A percentile compares a stretch with the other conserved stretches of the same genome.
Evolutionary conservation across 2,113 vertebrate species (phyloP).

Genomic region (Burhinus bistriatus): DNA sequence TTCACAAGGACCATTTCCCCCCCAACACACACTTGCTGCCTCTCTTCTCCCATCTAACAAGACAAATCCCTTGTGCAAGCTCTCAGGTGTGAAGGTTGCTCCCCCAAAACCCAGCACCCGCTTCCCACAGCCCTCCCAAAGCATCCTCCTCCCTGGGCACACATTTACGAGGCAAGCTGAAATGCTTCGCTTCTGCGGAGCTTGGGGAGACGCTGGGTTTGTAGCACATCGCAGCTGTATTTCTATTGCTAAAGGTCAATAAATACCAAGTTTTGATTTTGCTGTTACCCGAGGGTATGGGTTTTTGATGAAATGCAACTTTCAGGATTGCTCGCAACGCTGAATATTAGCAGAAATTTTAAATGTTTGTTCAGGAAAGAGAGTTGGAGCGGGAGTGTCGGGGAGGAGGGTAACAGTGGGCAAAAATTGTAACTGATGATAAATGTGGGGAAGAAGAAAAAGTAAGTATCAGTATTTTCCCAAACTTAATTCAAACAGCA

Average conservation of each 20-base stretch:
- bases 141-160: fast-evolving
- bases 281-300: neutral
- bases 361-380: neutral
- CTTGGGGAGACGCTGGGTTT: neutral
- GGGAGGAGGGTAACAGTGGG: neutral
- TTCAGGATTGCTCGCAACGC: neutral
- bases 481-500: neutral
- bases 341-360: neutral
- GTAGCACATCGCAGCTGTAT: neutral
- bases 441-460: neutral
- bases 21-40: fast-evolving
- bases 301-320: neutral
- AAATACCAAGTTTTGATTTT: neutral
- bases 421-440: neutral
- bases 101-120: neutral
- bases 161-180: neutral
- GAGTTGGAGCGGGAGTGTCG: neutral
- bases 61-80: neutral
- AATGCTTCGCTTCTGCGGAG: neutral
- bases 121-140: neutral
- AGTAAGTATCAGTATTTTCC: neutral
- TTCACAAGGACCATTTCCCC: neutral
- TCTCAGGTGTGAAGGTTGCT: neutral
- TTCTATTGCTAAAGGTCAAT: neutral
- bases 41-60: neutral